These are phyloP conservation scores for Ypsolopha sequella DNA, from an alignment of 2,888 invertebrate species.

Conservation along the genomic window DNA sequence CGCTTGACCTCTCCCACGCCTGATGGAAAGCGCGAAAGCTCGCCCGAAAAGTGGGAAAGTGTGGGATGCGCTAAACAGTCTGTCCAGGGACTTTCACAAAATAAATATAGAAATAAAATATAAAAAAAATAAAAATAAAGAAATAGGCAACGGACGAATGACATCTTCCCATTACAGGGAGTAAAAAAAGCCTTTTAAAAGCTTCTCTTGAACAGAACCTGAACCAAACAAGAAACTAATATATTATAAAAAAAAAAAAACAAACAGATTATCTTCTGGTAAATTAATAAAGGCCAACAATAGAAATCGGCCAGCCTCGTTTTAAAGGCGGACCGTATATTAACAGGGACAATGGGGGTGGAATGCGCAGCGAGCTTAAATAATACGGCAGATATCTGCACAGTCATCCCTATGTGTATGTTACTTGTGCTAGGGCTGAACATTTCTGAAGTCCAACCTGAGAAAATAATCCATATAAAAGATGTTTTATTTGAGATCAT, in stretches of 20 bases:
- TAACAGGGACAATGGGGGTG: conserved; percentile 22
- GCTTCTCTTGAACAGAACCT: not conserved
- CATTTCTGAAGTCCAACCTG: too few relatives aligned
- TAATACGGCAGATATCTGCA: conserved; percentile 15
- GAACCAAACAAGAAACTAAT: not conserved
- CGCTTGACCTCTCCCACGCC: too few relatives aligned
- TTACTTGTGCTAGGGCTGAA: not conserved
- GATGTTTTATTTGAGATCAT: too few relatives aligned
- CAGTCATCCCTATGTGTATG: not conserved
- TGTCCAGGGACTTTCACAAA: too few relatives aligned
- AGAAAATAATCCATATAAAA: too few relatives aligned
- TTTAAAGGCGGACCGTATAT: conserved; percentile 23
- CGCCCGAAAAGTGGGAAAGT: too few relatives aligned
- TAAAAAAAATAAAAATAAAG: not conserved
- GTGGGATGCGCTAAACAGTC: too few relatives aligned
- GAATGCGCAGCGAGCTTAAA: conserved; percentile 20
- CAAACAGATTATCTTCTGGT: conserved; percentile 22
- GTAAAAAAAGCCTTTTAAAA: not conserved
- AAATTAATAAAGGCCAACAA: conserved; percentile 33
- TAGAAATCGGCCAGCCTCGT: conserved; percentile 16
- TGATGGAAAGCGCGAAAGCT: too few relatives aligned
- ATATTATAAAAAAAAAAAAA: not conserved
- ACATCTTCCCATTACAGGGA: not conserved
- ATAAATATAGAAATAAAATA: too few relatives aligned
- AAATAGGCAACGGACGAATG: not conserved